Percentiles rank a stretch among this genome's conserved stretches.
These are phyloP conservation scores for Rhipidura dahli DNA, from an alignment of 2,113 vertebrate genomes.

Conservation along the genomic window DNA sequence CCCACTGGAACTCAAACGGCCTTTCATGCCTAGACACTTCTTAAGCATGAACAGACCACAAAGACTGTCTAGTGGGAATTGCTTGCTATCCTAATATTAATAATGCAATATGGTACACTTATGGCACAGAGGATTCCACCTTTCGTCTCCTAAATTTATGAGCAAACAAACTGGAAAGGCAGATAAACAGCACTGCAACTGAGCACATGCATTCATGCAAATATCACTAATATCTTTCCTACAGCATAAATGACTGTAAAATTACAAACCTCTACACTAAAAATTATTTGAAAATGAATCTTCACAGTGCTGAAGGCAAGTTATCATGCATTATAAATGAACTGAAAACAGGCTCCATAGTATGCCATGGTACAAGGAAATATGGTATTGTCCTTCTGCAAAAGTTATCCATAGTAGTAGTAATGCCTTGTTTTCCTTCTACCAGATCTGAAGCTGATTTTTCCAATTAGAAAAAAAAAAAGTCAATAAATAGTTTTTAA, in stretches of 20 bases:
- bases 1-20: slow-evolving; percentile 67
- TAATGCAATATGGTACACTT: slow-evolving; percentile 71
- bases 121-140: slow-evolving; percentile 27
- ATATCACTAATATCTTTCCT: slow-evolving; percentile 3
- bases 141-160: slow-evolving; percentile 55
- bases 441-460: neutral
- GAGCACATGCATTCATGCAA: neutral
- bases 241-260: neutral
- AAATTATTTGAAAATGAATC: slow-evolving; percentile 21
- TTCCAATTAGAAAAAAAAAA: neutral
- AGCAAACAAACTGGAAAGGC: slow-evolving; percentile 41
- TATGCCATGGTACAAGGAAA: neutral
- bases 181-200: neutral
- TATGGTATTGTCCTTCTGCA: neutral
- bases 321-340: neutral
- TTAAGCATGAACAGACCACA: slow-evolving; percentile 70
- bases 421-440: neutral
- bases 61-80: slow-evolving; percentile 70
- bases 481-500: neutral
- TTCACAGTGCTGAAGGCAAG: slow-evolving; percentile 12
- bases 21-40: slow-evolving; percentile 75
- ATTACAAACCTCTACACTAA: slow-evolving; percentile 18
- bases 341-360: neutral
- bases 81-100: slow-evolving; percentile 71
- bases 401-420: neutral